These are phyloP conservation scores for Iphiclides podalirius DNA, from an alignment of 2,888 invertebrate genomes.

Conservation along the genomic window DNA sequence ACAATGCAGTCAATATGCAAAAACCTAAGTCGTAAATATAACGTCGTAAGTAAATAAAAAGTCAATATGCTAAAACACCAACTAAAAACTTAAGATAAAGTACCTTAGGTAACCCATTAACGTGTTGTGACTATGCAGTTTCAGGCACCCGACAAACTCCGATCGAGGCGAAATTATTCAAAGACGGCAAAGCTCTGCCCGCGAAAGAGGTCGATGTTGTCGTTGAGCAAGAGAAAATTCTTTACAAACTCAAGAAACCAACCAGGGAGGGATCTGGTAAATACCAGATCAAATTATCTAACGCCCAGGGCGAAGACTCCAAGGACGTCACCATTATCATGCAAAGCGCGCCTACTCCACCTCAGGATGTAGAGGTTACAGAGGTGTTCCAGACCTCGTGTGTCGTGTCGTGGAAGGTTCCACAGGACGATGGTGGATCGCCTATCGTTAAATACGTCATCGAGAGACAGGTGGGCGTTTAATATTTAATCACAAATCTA, in stretches of 20 bases:
- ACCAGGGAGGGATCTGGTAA: slow-evolving; percentile 91
- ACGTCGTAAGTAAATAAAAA: too few relatives aligned
- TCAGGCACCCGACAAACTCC: slow-evolving; percentile 92
- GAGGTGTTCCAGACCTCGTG: slow-evolving; percentile 95
- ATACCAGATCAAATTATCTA: slow-evolving; percentile 95
- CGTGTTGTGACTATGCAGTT: slow-evolving; percentile 79
- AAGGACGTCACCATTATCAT: slow-evolving; percentile 91
- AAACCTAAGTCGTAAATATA: too few relatives aligned
- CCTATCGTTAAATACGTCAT: slow-evolving; percentile 92
- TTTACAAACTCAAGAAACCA: slow-evolving; percentile 95
- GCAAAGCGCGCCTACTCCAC: slow-evolving; percentile 93
- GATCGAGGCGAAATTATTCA: slow-evolving; percentile 93
- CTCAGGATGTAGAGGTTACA: slow-evolving; percentile 90
- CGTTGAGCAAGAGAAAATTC: slow-evolving; percentile 94
- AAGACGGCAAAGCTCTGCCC: slow-evolving; percentile 93
- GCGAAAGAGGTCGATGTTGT: slow-evolving; percentile 94
- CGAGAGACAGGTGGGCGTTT: slow-evolving; percentile 83
- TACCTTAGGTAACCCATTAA: too few relatives aligned
- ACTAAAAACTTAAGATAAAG: too few relatives aligned
- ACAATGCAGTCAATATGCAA: too few relatives aligned
- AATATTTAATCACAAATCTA: background rate
- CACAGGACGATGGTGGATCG: slow-evolving; percentile 93
- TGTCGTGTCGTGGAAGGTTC: slow-evolving; percentile 91
- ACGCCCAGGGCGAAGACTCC: slow-evolving; percentile 94
- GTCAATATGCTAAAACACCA: too few relatives aligned